A percentile compares a stretch with the other conserved stretches of the same genome.
Evolutionary conservation across 2,888 invertebrate species (phyloP).

Genomic region (Thymelicus acteon): DNA sequence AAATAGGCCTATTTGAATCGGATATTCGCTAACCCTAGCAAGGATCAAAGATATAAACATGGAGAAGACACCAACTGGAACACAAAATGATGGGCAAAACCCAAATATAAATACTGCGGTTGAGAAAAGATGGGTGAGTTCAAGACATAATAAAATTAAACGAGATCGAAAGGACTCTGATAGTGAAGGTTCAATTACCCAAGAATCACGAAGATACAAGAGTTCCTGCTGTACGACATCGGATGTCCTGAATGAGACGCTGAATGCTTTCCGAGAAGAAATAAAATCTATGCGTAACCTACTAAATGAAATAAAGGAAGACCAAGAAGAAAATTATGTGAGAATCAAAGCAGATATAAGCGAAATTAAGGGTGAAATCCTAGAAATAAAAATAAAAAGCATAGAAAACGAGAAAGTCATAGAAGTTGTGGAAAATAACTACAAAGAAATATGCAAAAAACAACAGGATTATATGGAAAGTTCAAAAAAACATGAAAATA

Average conservation of each 20-base stretch:
- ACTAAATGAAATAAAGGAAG: background rate
- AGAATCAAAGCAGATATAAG: background rate
- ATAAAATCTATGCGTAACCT: background rate
- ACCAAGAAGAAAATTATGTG: background rate
- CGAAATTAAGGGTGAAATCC: background rate
- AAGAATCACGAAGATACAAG: background rate
- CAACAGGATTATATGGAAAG: background rate
- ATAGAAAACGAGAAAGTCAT: background rate
- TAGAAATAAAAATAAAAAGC: slow-evolving; percentile 1
- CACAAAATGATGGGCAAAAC: background rate
- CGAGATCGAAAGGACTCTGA: background rate
- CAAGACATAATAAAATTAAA: background rate
- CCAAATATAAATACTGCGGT: background rate
- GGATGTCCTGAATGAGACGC: background rate
- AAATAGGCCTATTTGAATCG: no score
- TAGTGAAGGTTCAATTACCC: background rate
- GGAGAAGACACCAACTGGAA: background rate
- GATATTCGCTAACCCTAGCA: no score
- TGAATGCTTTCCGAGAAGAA: background rate
- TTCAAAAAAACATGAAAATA: background rate
- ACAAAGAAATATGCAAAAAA: background rate
- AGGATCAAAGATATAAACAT: background rate
- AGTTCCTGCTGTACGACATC: background rate
- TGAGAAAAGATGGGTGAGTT: background rate
- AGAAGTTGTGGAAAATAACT: background rate